Evolutionary conservation across 2,113 vertebrate species (phyloP).

Genomic region (Aphyosemion australe): DNA sequence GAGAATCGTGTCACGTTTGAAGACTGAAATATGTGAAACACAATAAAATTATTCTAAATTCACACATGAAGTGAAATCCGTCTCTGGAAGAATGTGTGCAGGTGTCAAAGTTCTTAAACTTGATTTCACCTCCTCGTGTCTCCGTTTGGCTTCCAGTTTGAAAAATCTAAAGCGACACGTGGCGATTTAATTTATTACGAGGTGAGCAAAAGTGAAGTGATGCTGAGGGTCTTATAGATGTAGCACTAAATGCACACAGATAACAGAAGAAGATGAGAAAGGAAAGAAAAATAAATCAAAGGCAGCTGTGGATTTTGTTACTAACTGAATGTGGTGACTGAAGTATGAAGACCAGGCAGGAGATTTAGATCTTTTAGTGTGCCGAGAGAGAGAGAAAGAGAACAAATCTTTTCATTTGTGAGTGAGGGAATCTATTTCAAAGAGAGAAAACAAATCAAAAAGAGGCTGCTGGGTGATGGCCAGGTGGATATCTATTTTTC

Average conservation of each 20-base stretch:
- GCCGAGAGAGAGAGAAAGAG: conserved; percentile 23
- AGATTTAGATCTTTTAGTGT: conserved; percentile 30
- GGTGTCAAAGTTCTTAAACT: background rate
- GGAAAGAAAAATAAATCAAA: conserved; percentile 28
- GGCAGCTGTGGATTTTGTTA: conserved; percentile 27
- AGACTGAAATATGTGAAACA: background rate
- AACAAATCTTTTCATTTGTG: conserved; percentile 29
- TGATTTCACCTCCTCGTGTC: background rate
- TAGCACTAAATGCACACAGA: conserved; percentile 23
- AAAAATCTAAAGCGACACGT: background rate
- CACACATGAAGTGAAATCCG: background rate
- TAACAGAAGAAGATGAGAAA: conserved; percentile 35
- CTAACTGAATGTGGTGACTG: conserved; percentile 16
- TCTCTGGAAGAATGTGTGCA: background rate
- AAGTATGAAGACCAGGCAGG: conserved; percentile 11
- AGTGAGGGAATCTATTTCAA: conserved; percentile 18
- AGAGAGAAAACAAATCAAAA: conserved; percentile 16
- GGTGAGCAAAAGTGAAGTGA: conserved; percentile 7
- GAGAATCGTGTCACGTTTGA: background rate
- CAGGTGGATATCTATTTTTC: conserved; percentile 10
- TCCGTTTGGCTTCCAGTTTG: background rate
- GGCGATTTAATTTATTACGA: background rate
- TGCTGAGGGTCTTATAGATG: conserved; percentile 9
- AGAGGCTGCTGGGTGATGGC: conserved; percentile 36
- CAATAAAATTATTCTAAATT: background rate